Base-by-base conservation (phyloP, 1,140 invertebrate genomes). In the Microplitis mediator region DNA sequence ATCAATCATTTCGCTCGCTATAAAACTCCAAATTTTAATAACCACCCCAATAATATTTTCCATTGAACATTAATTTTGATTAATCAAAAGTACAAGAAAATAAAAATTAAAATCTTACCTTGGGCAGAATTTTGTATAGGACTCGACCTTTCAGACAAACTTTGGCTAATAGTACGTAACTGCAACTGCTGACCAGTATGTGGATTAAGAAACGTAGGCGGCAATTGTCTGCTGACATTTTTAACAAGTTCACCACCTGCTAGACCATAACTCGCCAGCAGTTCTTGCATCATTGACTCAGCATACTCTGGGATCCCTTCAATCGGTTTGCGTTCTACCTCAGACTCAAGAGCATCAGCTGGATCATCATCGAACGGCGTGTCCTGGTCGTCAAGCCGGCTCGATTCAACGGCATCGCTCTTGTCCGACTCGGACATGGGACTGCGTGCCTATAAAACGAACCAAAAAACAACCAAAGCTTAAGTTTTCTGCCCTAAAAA, bases 221-320 rank as follows among this genome's bases (percentile, higher is more conserved):
- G 87, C 72, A 88, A 75, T 71, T 88, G 85, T 72, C 84, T 83
- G 74, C 82, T 85, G 71, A 88, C 81, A 71, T 85, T 81, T 75
- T 89, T 89, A 13, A 85, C 81, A 69, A 87, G 77, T 79, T 89
- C 88, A 52, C 82, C 81, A 75, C 88, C 86, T 39, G 85, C 84
- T 35, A 89, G 76, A 1, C 90, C 90, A 77, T 91, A 91, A 73
- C 91, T 89, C 64, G 89, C 89, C 35, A 91, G 78, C 4, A 92
- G 83, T 81, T 91, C 90, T 76, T 91, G 90, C 90, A 91, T 91
- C 14, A 90, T 90, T 60, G 86, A 89, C 76, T 91, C 90, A 2
- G 89, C 89, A 85, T 90, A 91, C 77, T 91, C 90, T 71, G 88
- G 87, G 82, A 91, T 88, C 34, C 85, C 85, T 56, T 85, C 84